Evolutionary conservation across 2,888 invertebrate genomes (phyloP).

Genomic region (Cryptocephalus primarius): DNA sequence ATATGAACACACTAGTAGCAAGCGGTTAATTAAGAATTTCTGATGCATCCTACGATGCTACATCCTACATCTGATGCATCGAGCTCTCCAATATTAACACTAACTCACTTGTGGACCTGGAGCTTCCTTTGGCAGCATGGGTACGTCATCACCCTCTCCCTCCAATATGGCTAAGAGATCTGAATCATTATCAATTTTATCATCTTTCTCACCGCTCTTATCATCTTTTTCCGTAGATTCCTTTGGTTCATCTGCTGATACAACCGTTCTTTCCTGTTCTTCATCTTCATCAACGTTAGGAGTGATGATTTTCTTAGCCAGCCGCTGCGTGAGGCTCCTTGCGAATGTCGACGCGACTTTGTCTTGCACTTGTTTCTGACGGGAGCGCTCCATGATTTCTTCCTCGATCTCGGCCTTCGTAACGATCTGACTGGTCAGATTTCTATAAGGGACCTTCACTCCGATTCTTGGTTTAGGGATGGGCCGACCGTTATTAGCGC

Average conservation of each 20-base stretch:
- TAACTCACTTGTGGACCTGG: no score
- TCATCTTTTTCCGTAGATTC: neutral
- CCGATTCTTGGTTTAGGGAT: constrained; percentile 37
- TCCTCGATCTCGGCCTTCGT: constrained; percentile 44
- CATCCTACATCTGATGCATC: no score
- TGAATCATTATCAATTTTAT: constrained; percentile 35
- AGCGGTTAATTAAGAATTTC: no score
- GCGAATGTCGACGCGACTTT: constrained; percentile 43
- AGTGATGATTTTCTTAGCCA: constrained; percentile 20
- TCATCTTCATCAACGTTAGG: constrained; percentile 1
- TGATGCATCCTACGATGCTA: no score
- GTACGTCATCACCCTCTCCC: constrained; percentile 28
- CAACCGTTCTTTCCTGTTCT: neutral
- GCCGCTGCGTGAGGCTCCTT: constrained; percentile 41
- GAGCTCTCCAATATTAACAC: no score
- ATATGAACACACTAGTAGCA: no score
- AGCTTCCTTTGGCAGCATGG: constrained; percentile 4
- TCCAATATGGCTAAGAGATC: constrained; percentile 47
- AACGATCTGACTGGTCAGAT: constrained; percentile 45
- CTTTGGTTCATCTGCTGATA: neutral
- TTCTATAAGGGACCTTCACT: constrained; percentile 36
- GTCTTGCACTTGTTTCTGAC: constrained; percentile 35
- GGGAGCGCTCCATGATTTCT: constrained; percentile 42
- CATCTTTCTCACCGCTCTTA: neutral
- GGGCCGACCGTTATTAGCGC: constrained; percentile 29